A percentile compares a stretch with the other conserved stretches of the same genome.
Evolutionary conservation across 2,797 vertebrate species (phyloP).

Genomic region (Sternarchorhynchus goeldii): DNA sequence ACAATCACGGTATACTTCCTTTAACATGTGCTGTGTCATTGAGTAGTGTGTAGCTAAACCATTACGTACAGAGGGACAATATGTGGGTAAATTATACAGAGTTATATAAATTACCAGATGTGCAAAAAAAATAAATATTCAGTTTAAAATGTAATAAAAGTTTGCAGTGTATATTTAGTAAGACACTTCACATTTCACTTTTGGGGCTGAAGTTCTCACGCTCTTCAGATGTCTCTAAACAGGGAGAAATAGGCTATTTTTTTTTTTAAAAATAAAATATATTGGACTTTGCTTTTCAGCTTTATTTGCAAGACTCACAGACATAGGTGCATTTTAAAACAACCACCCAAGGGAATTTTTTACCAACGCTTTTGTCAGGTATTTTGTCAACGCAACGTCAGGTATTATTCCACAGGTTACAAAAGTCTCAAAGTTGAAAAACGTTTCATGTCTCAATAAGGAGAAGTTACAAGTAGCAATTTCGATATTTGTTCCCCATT

Average conservation of each 20-base stretch:
- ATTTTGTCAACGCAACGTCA: too few species aligned
- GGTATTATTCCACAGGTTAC: constrained; percentile 45
- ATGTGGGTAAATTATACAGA: background rate
- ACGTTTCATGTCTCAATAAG: constrained; percentile 56
- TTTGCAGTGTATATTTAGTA: background rate
- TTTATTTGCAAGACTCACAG: constrained; percentile 30
- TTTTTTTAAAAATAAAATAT: background rate
- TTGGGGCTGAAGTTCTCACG: background rate
- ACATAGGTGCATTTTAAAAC: constrained; percentile 27
- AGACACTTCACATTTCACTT: background rate
- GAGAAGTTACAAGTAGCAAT: constrained; percentile 45
- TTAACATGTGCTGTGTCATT: constrained; percentile 31
- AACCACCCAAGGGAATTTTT: constrained; percentile 24
- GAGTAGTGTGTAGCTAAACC: constrained; percentile 9
- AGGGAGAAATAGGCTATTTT: constrained; percentile 8
- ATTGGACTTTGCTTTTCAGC: constrained; percentile 28
- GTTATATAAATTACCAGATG: background rate
- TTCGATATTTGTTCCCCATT: constrained; percentile 53
- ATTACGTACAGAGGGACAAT: background rate
- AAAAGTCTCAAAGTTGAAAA: constrained; percentile 51
- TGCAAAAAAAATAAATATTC: too few species aligned
- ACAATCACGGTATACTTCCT: constrained; percentile 27
- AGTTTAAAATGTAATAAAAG: background rate
- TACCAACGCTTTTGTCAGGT: constrained; percentile 14
- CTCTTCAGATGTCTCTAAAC: background rate